Percentiles rank a stretch among this genome's conserved stretches.
Evolutionary conservation across 1,140 invertebrate genomes (phyloP).

Genomic region (Drosophila pectinifera): DNA sequence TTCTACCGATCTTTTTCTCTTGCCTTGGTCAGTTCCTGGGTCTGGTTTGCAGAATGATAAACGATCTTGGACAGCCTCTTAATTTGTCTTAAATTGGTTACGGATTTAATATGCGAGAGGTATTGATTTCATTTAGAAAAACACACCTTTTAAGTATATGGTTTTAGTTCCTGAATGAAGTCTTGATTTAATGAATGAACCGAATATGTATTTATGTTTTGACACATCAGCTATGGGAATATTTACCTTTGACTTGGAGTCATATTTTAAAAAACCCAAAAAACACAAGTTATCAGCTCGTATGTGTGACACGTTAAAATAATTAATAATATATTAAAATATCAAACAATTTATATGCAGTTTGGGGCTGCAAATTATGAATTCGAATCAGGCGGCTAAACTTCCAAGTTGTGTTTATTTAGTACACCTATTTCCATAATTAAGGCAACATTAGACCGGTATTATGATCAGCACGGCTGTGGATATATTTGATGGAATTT

Average conservation of each 20-base stretch:
- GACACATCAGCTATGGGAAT: neutral
- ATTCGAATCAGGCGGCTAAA: constrained; percentile 12
- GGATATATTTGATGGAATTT: constrained; percentile 33
- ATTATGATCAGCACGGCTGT: constrained; percentile 45
- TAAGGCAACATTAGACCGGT: constrained; percentile 19
- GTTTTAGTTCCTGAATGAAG: constrained; percentile 17
- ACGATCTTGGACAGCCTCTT: constrained; percentile 43
- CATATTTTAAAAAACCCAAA: neutral
- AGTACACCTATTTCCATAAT: constrained; percentile 34
- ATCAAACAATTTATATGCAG: constrained; percentile 30
- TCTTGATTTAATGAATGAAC: constrained; percentile 9
- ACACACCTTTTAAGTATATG: constrained; percentile 13
- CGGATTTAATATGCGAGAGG: constrained; percentile 25
- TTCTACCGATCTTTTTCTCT: constrained; percentile 14
- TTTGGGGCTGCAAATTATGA: constrained; percentile 24
- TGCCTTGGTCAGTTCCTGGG: constrained; percentile 49
- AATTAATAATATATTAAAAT: neutral
- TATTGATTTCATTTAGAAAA: constrained; percentile 42
- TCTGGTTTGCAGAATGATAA: constrained; percentile 47
- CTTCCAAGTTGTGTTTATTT: constrained; percentile 25
- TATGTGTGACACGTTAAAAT: constrained; percentile 15
- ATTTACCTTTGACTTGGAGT: neutral
- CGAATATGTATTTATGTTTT: neutral
- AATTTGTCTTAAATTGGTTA: constrained; percentile 49
- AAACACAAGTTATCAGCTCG: neutral